These are phyloP conservation scores for Miltochrista miniata DNA, from an alignment of 2,888 invertebrate genomes.

Conservation along the genomic window DNA sequence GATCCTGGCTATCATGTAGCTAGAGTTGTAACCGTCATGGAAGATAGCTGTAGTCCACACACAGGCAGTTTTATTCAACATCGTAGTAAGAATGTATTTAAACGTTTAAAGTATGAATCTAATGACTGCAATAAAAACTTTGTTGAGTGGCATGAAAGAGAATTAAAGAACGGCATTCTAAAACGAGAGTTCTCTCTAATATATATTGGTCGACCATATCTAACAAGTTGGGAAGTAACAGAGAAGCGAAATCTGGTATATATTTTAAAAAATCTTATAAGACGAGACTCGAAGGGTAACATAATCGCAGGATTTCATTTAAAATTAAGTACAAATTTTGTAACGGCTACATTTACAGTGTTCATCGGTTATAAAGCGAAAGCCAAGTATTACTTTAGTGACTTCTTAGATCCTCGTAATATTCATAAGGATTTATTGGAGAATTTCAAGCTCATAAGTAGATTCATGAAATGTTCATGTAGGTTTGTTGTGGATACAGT, in stretches of 20 bases:
- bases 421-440: not conserved
- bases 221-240: constrained; percentile 92
- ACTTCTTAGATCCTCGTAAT: constrained; percentile 1
- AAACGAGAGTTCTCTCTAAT: constrained; percentile 88
- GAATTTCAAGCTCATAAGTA: not conserved
- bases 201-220: constrained; percentile 89
- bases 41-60: constrained; percentile 91
- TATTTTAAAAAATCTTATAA: constrained; percentile 90
- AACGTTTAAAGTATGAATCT: constrained; percentile 91
- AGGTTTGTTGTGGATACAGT: not conserved
- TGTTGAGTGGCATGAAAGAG: constrained; percentile 92
- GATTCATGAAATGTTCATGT: not conserved
- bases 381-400: not conserved
- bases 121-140: constrained; percentile 87
- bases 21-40: constrained; percentile 93
- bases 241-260: constrained; percentile 94
- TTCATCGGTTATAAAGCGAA: not conserved
- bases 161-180: constrained; percentile 82
- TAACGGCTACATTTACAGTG: constrained; percentile 83
- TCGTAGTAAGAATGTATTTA: constrained; percentile 42
- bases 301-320: constrained; percentile 94
- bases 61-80: constrained; percentile 93
- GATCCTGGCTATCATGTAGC: constrained; percentile 97
- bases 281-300: constrained; percentile 91
- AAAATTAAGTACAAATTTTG: constrained; percentile 81